phyloP scores from a whole-genome alignment of 92 coral and sea anemone species.

The Parazoanthus darwini region DNA sequence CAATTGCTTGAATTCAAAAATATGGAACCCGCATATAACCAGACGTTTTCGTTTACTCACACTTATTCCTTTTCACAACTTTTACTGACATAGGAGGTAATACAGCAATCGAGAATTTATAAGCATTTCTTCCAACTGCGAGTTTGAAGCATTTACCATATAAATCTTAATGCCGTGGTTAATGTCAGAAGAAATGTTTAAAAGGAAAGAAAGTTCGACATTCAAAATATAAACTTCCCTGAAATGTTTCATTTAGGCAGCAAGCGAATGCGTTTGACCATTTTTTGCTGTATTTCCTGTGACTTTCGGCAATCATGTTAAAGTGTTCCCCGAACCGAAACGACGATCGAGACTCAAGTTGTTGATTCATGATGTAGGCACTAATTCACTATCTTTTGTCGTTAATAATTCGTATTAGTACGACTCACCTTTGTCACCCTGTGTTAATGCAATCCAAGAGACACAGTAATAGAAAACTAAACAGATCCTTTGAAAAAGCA shows the following conservation, averaged over 20 bases:
- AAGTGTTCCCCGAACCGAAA: background rate
- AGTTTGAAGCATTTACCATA: background rate
- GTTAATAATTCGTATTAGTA: background rate
- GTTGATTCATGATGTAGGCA: background rate
- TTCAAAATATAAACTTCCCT: background rate
- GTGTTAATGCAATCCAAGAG: background rate
- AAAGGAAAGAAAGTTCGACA: background rate
- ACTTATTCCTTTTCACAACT: too few relatives aligned
- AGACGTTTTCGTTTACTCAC: too few relatives aligned
- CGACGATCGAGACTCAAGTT: background rate
- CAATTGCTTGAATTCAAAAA: too few relatives aligned
- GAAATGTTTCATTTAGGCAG: background rate
- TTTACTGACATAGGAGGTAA: too few relatives aligned
- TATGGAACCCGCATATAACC: too few relatives aligned
- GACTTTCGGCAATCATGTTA: background rate
- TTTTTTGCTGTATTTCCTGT: background rate
- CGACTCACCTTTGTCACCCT: conserved; percentile 24
- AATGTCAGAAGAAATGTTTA: background rate
- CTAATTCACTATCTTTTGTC: background rate
- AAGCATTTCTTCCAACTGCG: too few relatives aligned
- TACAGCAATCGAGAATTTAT: too few relatives aligned
- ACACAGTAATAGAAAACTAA: background rate
- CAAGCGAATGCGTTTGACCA: background rate
- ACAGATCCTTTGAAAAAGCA: conserved; percentile 6
- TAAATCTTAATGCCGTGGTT: too few relatives aligned